Evolutionary conservation across 2,113 vertebrate species (phyloP).

Genomic region (Probosciger aterrimus): DNA sequence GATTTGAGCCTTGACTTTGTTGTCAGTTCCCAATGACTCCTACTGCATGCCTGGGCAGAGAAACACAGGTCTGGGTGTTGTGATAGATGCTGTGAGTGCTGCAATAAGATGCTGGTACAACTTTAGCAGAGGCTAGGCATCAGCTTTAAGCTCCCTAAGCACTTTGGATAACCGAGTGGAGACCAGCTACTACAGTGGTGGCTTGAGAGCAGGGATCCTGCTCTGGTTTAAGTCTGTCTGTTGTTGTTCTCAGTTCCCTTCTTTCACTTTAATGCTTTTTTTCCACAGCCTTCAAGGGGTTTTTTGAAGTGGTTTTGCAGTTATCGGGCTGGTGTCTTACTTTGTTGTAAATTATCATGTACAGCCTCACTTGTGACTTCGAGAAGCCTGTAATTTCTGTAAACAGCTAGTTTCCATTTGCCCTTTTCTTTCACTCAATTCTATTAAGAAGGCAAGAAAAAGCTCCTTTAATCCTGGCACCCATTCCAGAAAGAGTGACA

Average conservation of each 20-base stretch:
- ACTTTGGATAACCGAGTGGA: neutral
- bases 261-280: neutral
- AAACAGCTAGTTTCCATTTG: neutral
- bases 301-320: constrained; percentile 59
- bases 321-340: neutral
- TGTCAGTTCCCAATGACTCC: neutral
- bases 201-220: neutral
- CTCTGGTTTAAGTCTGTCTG: neutral
- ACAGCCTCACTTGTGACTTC: neutral
- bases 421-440: neutral
- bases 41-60: accelerated
- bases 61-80: neutral
- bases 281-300: neutral
- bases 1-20: neutral
- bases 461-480: neutral
- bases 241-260: constrained; percentile 45
- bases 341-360: neutral
- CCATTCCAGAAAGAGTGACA: neutral
- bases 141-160: neutral
- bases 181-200: accelerated
- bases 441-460: neutral
- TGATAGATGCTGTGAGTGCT: accelerated
- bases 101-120: neutral
- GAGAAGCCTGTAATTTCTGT: neutral
- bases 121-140: neutral